Base-by-base conservation (phyloP, 2,888 invertebrate species). In the Heliconius ethilla region DNA sequence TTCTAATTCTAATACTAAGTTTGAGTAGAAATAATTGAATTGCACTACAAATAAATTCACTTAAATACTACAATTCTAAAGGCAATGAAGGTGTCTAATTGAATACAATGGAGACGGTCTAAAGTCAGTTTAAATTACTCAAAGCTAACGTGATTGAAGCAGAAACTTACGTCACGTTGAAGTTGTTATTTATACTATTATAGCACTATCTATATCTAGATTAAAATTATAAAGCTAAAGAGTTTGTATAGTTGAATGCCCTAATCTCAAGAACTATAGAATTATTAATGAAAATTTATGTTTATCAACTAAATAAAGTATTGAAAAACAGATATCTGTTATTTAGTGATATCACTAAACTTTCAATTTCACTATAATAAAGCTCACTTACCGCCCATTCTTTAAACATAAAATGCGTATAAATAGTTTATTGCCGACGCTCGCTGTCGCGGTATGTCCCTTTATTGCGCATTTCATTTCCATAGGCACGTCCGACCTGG, bases 401-500 rank as follows among this genome's bases (percentile, higher is more conserved):
- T 40, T 72, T 40, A 77, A 67, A 67, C 75, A 76, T 76, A 66
- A 74, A 76, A 69, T 76, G 55, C 75, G 65, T 77, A 79, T 79
- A 77, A 79, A 79, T 78, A 76, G 78, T 80, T 80, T 80, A 80
- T 80, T 78, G 79, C 65, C 70, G 51, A 55, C 77, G 79, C 70
- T 75, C 75, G 45, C 55, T 51, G 76, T 33, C 59, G 13, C n/a
- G 75, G 76, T 67, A 75, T 75, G 59, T 66, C 72, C 73, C 69
- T 62, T 76, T 78, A 80, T 80, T 80, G 76, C 80, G 72, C 72
- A 78, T 78, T 78, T 78, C 75, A 80, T 78, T 80, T 78, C 78
- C 76, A 78, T 78, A 78, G 78, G 78, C 80, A 80, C 76, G 78
- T 75, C 80, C 76, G 66, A 63, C 59, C 22, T 72, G n/a, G 70